Evolutionary conservation across 1,140 invertebrate genomes (phyloP).

Genomic region (Chymomyza costata): DNA sequence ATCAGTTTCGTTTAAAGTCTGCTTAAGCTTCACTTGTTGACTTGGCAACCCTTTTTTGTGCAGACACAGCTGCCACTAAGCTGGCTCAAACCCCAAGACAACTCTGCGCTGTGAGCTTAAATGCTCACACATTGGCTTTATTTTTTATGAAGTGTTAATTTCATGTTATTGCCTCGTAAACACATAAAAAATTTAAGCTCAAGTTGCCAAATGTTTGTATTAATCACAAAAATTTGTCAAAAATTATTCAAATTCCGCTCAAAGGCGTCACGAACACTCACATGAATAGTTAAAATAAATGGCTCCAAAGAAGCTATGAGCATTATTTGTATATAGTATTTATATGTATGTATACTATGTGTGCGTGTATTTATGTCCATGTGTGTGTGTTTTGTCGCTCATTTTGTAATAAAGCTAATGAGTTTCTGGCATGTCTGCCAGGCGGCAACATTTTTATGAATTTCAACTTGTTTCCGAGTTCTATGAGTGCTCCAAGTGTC

Average conservation of each 20-base stretch:
- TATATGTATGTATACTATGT: too few species aligned
- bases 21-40: too few species aligned
- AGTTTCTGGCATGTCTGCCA: conserved; percentile 53
- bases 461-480: conserved; percentile 22
- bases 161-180: conserved; percentile 24
- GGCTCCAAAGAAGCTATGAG: conserved; percentile 16
- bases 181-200: conserved; percentile 46
- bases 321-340: too few species aligned
- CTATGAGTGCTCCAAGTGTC: too few species aligned
- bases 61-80: too few species aligned
- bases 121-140: not conserved
- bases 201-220: conserved; percentile 59
- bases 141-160: conserved; percentile 59
- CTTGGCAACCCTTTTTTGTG: too few species aligned
- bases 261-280: conserved; percentile 6
- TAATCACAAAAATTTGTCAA: conserved; percentile 68
- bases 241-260: conserved; percentile 61
- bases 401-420: conserved; percentile 56
- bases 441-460: conserved; percentile 11
- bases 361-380: not conserved
- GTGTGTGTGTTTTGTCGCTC: not conserved
- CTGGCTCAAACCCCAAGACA: too few species aligned
- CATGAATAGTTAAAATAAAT: conserved; percentile 67
- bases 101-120: too few species aligned
- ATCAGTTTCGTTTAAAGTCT: too few species aligned